A percentile compares a stretch with the other conserved stretches of the same genome.
Conservation (phyloP, 1,140 invertebrate genomes). For the Oncopodura yosiiana region DNA sequence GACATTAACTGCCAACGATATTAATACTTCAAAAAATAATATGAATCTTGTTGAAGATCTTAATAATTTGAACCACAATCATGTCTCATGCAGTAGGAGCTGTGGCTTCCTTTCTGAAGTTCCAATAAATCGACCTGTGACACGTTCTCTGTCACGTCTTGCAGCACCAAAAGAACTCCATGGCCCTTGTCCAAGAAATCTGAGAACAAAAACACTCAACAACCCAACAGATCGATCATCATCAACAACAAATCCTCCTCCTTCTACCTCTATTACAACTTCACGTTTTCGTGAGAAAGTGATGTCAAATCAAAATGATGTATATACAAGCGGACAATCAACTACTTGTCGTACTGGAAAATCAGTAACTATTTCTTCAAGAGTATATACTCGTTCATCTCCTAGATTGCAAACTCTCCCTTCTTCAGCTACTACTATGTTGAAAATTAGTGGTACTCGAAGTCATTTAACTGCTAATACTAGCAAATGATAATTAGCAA, state of each 20-base stretch:
- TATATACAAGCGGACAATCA: background rate
- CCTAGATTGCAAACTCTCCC: constrained; percentile 17
- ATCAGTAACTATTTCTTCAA: constrained; percentile 2
- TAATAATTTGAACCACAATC: constrained; percentile 21
- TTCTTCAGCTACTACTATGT: too few species aligned
- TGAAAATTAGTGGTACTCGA: background rate
- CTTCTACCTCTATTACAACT: background rate
- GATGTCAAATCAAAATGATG: background rate
- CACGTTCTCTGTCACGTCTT: constrained; percentile 25
- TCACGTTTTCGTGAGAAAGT: background rate
- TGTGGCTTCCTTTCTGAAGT: constrained; percentile 18
- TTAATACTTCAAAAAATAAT: constrained; percentile 19
- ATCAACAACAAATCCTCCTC: background rate
- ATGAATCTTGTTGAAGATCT: constrained; percentile 13
- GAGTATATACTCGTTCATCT: constrained; percentile 15
- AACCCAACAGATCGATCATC: constrained; percentile 8
- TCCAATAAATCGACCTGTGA: constrained; percentile 28
- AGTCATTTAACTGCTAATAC: too few species aligned
- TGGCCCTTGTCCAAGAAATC: constrained; percentile 22
- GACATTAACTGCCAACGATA: constrained; percentile 20
- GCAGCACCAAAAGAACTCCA: constrained; percentile 25
- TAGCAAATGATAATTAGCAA: too few species aligned
- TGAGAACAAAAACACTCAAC: constrained; percentile 20
- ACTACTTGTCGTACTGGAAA: too few species aligned
- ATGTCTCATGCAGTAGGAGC: constrained; percentile 26